Conservation (phyloP, 2,797 vertebrate genomes). For the Phrynocephalus forsythii region DNA sequence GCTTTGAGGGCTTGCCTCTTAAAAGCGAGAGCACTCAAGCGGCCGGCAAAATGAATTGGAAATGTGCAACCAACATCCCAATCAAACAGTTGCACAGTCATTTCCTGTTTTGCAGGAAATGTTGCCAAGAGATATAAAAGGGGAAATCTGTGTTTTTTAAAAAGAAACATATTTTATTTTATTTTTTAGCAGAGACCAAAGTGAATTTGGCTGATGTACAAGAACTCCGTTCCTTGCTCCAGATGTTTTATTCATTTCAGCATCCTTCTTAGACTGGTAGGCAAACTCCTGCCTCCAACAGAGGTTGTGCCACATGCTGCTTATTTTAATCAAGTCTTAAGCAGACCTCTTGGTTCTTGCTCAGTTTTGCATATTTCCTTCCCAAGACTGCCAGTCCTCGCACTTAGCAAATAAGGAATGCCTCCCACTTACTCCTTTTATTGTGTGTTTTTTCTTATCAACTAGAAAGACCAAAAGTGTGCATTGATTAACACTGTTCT, state of each 20-base stretch:
- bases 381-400: slow-evolving; percentile 71
- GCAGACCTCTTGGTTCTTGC: slow-evolving; percentile 51
- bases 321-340: slow-evolving; percentile 68
- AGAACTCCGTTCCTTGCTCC: slow-evolving; percentile 73
- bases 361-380: slow-evolving; percentile 20
- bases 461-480: slow-evolving; percentile 47
- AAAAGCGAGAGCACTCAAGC: background rate
- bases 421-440: slow-evolving; percentile 57
- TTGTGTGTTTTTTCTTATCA: slow-evolving; percentile 63
- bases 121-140: slow-evolving; percentile 63
- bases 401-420: slow-evolving; percentile 67
- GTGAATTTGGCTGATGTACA: slow-evolving; percentile 66
- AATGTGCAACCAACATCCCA: slow-evolving; percentile 17
- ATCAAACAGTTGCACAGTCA: slow-evolving; percentile 58
- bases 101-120: slow-evolving; percentile 70
- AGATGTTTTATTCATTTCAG: slow-evolving; percentile 76
- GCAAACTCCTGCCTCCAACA: slow-evolving; percentile 63
- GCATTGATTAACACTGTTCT: slow-evolving; percentile 51
- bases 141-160: slow-evolving; percentile 53
- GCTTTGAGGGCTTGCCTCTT: background rate
- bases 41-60: slow-evolving; percentile 18
- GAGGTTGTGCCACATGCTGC: slow-evolving; percentile 67
- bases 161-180: background rate
- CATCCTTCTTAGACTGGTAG: slow-evolving; percentile 53
- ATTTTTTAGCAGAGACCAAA: slow-evolving; percentile 68